Conservation (phyloP, 2,888 invertebrate genomes). For the Tenthredo distinguenda region DNA sequence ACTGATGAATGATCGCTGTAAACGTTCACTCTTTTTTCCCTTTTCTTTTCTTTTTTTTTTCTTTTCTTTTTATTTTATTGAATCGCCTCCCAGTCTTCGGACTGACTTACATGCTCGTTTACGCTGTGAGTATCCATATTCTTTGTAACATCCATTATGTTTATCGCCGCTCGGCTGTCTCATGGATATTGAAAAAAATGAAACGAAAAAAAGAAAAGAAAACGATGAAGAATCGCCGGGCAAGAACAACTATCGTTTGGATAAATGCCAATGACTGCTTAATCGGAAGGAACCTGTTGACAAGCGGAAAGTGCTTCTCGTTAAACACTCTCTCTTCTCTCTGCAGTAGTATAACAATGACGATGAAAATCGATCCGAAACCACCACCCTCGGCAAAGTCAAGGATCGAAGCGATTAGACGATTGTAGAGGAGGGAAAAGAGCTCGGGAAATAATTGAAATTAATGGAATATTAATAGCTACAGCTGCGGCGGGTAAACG, state of each 20-base stretch:
- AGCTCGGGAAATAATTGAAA: not conserved
- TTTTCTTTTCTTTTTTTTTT: not conserved
- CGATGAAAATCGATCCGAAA: not conserved
- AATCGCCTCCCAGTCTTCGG: not conserved
- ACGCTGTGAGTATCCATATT: not conserved
- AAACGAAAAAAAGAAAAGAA: not conserved
- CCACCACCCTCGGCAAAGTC: not conserved
- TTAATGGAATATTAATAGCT: not conserved
- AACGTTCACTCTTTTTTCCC: not conserved
- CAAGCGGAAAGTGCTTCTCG: conserved; percentile 57
- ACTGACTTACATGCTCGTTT: not conserved
- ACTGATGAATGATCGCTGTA: not conserved
- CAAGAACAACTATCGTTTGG: conserved; percentile 60
- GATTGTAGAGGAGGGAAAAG: not conserved
- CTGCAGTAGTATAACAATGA: not conserved
- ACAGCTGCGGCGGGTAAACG: not conserved
- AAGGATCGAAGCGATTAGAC: not conserved
- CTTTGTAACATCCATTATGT: not conserved
- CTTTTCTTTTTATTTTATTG: not conserved
- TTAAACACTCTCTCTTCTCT: conserved; percentile 26
- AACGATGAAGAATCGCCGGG: not conserved
- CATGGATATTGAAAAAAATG: not conserved
- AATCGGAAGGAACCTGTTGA: conserved; percentile 75
- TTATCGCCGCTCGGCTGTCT: not conserved
- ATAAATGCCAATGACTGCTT: conserved; percentile 74